Base-by-base conservation (phyloP, 92 coral and sea anemone genomes). In the Heliopora coerulea region DNA sequence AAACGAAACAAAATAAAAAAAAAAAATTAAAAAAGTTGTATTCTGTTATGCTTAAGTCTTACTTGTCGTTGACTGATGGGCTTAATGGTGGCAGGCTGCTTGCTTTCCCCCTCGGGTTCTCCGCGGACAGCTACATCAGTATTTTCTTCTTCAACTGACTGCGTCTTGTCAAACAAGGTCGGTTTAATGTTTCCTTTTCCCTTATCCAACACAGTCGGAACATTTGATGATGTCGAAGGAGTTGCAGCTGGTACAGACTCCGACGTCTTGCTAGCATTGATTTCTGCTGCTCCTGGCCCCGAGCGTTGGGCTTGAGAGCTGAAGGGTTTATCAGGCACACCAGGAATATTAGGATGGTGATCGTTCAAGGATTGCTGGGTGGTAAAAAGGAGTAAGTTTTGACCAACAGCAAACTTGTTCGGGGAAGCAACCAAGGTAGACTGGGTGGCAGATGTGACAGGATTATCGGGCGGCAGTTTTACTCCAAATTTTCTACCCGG, bases 371-470 rank as follows among this genome's bases (percentile, higher is more conserved):
- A 46, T 46, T 8, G 52, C 15, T 46, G 52, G 15, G n/a, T 6
- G 15, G 14, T 46, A n/a, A n/a, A 15, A 46, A 46, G n/a, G 2
- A 6, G 52, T 37, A 37, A 12, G 17, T 46, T 15, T 46, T 46
- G 52, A 39, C 83, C 89, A 15, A 66, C 81, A 46, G 70, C 82
- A n/a, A 82, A 85, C 15, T 10, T 46, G 3, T 6, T 15, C 12
- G 7, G 52, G n/a, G 14, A 10, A 46, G 52, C 10, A 46, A 46
- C 52, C n/a, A n/a, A n/a, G 10, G 52, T 8, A 15, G 52, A n/a
- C 2, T n/a, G 14, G n/a, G 3, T 46, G 52, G 2, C 3, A 15
- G 8, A 32, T 37, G 24, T 27, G 25, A 66, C 57, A 10, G 72
- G 52, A 33, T 64, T 64, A 9, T n/a, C 54, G 6, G 28, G 3